Percentiles rank a stretch among this genome's conserved stretches.
Evolutionary conservation across 2,113 vertebrate genomes (phyloP).

Genomic region (Eublepharis macularius): DNA sequence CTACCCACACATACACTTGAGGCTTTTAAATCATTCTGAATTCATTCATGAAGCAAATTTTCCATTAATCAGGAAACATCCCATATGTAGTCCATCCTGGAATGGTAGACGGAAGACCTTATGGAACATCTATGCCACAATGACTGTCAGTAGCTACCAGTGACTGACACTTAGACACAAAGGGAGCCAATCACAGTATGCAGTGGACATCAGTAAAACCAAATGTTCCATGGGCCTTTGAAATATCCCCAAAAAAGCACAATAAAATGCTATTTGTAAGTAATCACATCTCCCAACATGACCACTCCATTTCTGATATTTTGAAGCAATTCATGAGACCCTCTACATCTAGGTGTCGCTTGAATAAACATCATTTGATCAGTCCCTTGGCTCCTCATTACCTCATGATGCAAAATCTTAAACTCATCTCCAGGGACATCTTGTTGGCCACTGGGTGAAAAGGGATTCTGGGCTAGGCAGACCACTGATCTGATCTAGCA

Average conservation of each 20-base stretch:
- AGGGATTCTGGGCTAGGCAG: too few species aligned
- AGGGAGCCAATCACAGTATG: background rate
- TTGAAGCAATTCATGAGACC: background rate
- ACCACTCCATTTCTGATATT: background rate
- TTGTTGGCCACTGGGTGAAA: too few species aligned
- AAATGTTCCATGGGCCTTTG: background rate
- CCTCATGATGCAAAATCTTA: background rate
- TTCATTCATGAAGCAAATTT: background rate
- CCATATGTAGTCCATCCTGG: background rate
- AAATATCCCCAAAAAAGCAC: background rate
- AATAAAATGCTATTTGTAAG: background rate
- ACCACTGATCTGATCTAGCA: too few species aligned
- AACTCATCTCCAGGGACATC: background rate
- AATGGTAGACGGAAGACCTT: background rate
- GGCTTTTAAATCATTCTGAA: background rate
- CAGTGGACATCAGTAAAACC: background rate
- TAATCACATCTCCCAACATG: background rate
- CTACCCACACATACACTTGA: background rate
- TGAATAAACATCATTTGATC: background rate
- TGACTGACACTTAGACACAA: background rate
- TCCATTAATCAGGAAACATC: background rate
- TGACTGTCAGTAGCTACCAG: background rate
- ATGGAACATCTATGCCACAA: background rate
- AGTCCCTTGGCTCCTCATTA: background rate
- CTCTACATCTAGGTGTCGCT: background rate